Conservation (phyloP, 2,888 invertebrate genomes). For the Caenorhabditis sp. region DNA sequence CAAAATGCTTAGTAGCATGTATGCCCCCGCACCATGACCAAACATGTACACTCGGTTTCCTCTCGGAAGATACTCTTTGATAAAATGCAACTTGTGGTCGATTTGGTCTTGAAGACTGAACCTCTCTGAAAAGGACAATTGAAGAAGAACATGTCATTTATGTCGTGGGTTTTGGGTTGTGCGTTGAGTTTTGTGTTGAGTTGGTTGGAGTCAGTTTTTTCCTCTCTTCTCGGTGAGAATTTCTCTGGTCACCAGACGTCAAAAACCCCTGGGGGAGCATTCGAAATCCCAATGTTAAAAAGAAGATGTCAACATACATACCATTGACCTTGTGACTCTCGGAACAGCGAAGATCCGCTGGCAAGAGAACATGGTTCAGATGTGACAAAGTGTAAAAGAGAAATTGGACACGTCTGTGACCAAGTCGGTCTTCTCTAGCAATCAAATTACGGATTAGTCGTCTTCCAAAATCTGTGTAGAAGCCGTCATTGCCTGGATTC, state of each 20-base stretch:
- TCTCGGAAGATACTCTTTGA: constrained; percentile 72
- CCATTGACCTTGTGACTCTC: constrained; percentile 68
- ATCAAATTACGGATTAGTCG: constrained; percentile 69
- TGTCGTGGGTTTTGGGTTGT: not conserved
- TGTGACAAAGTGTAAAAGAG: constrained; percentile 76
- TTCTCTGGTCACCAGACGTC: constrained; percentile 6
- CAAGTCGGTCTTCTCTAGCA: constrained; percentile 69
- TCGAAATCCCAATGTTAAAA: not conserved
- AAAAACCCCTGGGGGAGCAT: constrained; percentile 10
- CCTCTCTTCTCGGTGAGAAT: not conserved
- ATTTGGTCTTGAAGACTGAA: constrained; percentile 76
- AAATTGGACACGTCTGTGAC: constrained; percentile 62
- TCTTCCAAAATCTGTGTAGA: constrained; percentile 78
- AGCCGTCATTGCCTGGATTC: constrained; percentile 80
- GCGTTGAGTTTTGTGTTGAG: not conserved
- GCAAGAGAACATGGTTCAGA: constrained; percentile 78
- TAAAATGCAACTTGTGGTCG: constrained; percentile 78
- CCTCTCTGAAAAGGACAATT: constrained; percentile 71
- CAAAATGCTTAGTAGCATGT: constrained; percentile 74
- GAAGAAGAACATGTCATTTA: constrained; percentile 4
- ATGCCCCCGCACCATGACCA: constrained; percentile 79
- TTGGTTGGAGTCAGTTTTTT: not conserved
- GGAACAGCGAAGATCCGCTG: constrained; percentile 67
- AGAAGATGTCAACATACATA: constrained; percentile 33
- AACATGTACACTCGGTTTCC: constrained; percentile 74